Evolutionary conservation across 2,797 vertebrate species (phyloP).

Genomic region (Scyliorhinus canicula): DNA sequence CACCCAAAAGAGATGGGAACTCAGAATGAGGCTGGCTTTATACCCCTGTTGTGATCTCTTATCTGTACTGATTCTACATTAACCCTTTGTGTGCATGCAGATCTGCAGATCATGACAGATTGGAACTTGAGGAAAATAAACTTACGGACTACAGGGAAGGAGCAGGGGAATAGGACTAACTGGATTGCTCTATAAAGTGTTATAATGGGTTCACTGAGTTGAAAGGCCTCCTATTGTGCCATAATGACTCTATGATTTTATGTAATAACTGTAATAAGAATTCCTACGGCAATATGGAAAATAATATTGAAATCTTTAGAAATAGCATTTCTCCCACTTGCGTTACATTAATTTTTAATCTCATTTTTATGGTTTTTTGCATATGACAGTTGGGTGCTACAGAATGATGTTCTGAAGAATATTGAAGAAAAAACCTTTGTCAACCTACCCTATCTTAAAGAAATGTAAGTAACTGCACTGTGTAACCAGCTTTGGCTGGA

Average conservation of each 20-base stretch:
- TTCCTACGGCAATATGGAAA: neutral
- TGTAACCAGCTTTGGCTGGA: neutral
- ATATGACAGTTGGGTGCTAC: neutral
- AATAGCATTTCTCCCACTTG: neutral
- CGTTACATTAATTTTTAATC: neutral
- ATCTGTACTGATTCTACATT: no score
- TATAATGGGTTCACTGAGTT: neutral
- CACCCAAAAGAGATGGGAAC: no score
- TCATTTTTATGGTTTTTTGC: neutral
- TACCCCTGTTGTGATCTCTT: no score
- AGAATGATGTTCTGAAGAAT: slow-evolving; percentile 24
- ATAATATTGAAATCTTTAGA: neutral
- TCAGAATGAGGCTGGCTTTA: no score
- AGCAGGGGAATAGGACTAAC: no score
- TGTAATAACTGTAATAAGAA: no score
- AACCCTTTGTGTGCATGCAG: no score
- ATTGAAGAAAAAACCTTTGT: slow-evolving; percentile 36
- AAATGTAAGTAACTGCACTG: slow-evolving; percentile 24
- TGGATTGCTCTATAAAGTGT: neutral
- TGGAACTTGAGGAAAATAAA: no score
- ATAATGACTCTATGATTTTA: neutral
- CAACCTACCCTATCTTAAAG: slow-evolving; percentile 23
- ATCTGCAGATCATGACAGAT: no score
- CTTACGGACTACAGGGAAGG: no score
- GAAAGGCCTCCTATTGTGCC: neutral